phyloP scores from a whole-genome alignment of 2,113 vertebrate genomes.

The Kryptolebias marmoratus region DNA sequence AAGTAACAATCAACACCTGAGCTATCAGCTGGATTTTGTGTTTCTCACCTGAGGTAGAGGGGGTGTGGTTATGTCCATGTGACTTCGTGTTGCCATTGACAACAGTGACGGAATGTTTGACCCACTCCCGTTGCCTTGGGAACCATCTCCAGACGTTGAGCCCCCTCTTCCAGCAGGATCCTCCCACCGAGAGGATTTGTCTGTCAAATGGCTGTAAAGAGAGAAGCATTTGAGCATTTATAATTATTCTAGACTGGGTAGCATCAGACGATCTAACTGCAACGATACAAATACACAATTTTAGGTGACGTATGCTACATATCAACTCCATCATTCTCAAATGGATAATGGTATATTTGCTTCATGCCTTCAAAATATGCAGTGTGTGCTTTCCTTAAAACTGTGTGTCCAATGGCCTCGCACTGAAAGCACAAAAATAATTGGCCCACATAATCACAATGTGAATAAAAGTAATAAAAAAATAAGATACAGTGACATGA shows the following conservation, averaged over 20 bases:
- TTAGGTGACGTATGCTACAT: too few species aligned
- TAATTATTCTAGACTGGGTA: not conserved
- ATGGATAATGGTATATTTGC: too few species aligned
- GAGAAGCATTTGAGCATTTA: not conserved
- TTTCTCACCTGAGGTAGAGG: constrained; percentile 86
- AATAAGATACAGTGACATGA: too few species aligned
- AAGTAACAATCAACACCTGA: not conserved
- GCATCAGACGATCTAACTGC: not conserved
- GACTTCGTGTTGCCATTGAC: constrained; percentile 92
- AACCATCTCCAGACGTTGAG: constrained; percentile 76
- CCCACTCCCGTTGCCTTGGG: constrained; percentile 81
- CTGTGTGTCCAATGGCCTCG: too few species aligned
- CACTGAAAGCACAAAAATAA: too few species aligned
- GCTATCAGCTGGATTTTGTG: not conserved
- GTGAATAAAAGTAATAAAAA: too few species aligned
- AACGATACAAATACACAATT: too few species aligned
- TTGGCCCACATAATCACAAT: too few species aligned
- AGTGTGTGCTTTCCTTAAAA: too few species aligned
- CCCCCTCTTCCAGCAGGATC: constrained; percentile 77
- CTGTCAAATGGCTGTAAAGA: constrained; percentile 82
- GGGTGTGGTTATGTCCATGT: constrained; percentile 93
- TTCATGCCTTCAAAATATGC: too few species aligned
- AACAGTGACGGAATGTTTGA: constrained; percentile 90
- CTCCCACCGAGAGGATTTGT: constrained; percentile 86
- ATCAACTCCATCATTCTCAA: too few species aligned